Evolutionary conservation across 1,140 invertebrate species (phyloP).

Genomic region (Zelostemma sp.): DNA sequence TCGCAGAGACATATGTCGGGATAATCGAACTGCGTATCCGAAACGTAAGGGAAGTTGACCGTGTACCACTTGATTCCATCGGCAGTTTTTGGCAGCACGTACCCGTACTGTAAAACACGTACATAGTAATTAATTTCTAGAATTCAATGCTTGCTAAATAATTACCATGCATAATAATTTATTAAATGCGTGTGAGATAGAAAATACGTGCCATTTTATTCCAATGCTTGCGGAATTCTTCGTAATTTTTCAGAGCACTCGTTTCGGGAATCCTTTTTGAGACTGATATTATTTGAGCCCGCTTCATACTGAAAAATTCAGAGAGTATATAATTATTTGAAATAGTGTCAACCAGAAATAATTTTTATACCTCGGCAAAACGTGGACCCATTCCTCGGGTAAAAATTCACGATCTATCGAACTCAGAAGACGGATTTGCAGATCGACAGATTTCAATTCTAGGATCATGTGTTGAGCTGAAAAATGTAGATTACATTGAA

Average conservation of each 20-base stretch:
- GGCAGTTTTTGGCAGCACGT: neutral
- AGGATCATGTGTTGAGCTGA: neutral
- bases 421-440: neutral
- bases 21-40: neutral
- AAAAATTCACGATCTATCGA: neutral
- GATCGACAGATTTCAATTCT: neutral
- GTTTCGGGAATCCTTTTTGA: conserved; percentile 41
- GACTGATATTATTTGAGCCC: conserved; percentile 35
- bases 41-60: neutral
- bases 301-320: conserved; percentile 33
- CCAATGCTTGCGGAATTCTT: conserved; percentile 51
- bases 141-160: too few species aligned
- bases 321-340: neutral
- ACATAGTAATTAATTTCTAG: neutral
- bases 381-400: conserved; percentile 18
- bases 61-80: neutral
- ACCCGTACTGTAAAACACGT: neutral
- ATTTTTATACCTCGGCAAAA: conserved; percentile 41
- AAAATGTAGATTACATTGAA: neutral
- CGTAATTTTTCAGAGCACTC: conserved; percentile 40
- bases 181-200: too few species aligned
- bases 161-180: neutral
- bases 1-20: neutral
- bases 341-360: too few species aligned
- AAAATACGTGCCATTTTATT: conserved; percentile 49